phyloP scores from a whole-genome alignment of 2,797 vertebrate genomes.

The Enteromius viviparus region DNA sequence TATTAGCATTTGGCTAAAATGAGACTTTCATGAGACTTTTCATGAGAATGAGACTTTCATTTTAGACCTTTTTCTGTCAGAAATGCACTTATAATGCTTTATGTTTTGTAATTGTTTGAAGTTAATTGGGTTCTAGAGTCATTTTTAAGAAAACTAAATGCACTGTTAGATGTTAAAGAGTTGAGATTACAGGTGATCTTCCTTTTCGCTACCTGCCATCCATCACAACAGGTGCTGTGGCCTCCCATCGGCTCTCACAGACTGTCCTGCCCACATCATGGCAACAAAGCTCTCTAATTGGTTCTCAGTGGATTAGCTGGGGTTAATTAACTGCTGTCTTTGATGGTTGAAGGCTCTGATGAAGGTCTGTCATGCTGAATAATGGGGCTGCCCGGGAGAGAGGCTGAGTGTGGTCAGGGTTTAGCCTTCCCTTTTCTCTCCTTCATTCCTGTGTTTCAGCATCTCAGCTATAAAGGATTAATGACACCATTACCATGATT shows the following conservation, averaged over 20 bases:
- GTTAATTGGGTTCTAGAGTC: constrained; percentile 58
- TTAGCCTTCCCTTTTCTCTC: constrained; percentile 55
- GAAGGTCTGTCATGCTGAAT: constrained; percentile 81
- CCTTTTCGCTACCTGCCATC: constrained; percentile 61
- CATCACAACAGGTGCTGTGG: constrained; percentile 54
- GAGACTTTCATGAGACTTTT: too few species aligned
- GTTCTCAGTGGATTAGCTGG: constrained; percentile 73
- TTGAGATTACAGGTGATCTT: constrained; percentile 63
- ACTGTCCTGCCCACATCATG: constrained; percentile 36
- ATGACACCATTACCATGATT: constrained; percentile 61
- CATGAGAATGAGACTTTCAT: too few species aligned
- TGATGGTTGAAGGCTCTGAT: constrained; percentile 81
- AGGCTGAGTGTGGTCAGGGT: constrained; percentile 65
- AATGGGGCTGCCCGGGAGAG: constrained; percentile 70
- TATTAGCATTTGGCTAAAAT: neutral
- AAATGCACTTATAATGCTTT: neutral
- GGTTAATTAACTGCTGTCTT: constrained; percentile 79
- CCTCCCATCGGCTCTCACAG: constrained; percentile 56
- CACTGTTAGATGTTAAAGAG: constrained; percentile 58
- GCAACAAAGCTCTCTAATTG: constrained; percentile 44
- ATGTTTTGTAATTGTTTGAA: neutral
- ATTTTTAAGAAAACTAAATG: constrained; percentile 77
- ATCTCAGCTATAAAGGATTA: constrained; percentile 59
- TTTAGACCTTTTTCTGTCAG: neutral
- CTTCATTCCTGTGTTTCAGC: constrained; percentile 55